Conservation (phyloP, 2,113 vertebrate genomes). For the Malurus elegans region DNA sequence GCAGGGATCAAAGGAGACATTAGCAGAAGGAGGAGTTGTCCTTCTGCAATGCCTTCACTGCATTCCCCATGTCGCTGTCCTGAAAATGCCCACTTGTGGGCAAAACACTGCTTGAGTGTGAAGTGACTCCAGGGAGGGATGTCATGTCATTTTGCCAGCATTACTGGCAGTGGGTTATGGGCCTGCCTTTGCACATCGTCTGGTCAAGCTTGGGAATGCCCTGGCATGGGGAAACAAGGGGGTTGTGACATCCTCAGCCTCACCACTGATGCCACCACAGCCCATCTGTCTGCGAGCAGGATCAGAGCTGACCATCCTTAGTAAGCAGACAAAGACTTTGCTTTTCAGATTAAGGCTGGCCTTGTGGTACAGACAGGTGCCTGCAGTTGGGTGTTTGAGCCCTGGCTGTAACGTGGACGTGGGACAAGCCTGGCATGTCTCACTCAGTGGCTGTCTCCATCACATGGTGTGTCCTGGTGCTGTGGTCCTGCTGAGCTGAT, state of each 20-base stretch:
- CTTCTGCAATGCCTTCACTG: neutral
- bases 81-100: neutral
- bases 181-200: neutral
- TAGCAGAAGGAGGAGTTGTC: neutral
- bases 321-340: neutral
- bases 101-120: neutral
- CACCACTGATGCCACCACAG: neutral
- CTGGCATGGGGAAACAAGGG: neutral
- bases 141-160: neutral
- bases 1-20: neutral
- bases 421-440: neutral
- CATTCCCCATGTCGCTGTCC: accelerated
- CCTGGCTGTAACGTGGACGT: accelerated
- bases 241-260: neutral
- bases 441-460: neutral
- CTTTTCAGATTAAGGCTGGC: neutral
- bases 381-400: neutral
- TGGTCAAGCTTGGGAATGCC: accelerated
- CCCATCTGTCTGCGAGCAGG: neutral
- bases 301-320: neutral
- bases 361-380: neutral
- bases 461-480: neutral
- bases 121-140: neutral
- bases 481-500: neutral
- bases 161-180: neutral